Evolutionary conservation across 2,113 vertebrate genomes (phyloP).

Genomic region (Trochalopteron elliotii): DNA sequence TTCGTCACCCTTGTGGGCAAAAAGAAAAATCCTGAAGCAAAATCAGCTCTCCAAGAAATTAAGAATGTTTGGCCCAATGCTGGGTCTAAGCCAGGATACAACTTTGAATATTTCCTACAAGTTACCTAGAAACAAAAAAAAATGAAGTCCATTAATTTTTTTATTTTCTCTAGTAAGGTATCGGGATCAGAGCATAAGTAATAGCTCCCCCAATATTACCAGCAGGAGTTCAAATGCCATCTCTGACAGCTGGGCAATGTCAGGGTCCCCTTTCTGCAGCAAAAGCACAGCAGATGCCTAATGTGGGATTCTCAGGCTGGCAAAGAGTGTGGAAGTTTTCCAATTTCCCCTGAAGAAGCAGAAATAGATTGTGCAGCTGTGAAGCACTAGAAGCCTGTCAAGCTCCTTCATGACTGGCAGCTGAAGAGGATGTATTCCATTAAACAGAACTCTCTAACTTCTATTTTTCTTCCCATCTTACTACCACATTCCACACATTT

Average conservation of each 20-base stretch:
- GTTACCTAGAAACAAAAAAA: not conserved
- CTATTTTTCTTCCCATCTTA: not conserved
- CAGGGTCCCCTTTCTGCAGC: constrained; percentile 23
- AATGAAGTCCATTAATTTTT: not conserved
- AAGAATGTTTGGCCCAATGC: not conserved
- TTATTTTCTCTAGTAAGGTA: not conserved
- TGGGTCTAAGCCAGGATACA: not conserved
- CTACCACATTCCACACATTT: not conserved
- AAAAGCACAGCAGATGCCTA: constrained; percentile 1
- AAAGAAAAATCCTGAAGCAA: not conserved
- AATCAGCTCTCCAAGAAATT: not conserved
- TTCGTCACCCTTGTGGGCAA: not conserved
- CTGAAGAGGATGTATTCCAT: constrained; percentile 26
- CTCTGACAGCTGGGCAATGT: constrained; percentile 24
- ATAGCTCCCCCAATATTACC: not conserved
- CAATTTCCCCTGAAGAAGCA: constrained; percentile 30
- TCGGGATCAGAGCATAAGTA: not conserved
- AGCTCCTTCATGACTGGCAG: constrained; percentile 36
- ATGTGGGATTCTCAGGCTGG: not conserved
- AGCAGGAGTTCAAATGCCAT: constrained; percentile 16
- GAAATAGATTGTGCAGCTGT: constrained; percentile 44
- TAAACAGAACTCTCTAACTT: not conserved
- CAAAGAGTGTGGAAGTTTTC: constrained; percentile 31
- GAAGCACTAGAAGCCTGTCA: constrained; percentile 26
- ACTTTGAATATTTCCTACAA: not conserved